A percentile compares a stretch with the other conserved stretches of the same genome.
These are phyloP conservation scores for Ichneumoninae sp. DNA, from an alignment of 2,888 invertebrate genomes.

Conservation along the genomic window DNA sequence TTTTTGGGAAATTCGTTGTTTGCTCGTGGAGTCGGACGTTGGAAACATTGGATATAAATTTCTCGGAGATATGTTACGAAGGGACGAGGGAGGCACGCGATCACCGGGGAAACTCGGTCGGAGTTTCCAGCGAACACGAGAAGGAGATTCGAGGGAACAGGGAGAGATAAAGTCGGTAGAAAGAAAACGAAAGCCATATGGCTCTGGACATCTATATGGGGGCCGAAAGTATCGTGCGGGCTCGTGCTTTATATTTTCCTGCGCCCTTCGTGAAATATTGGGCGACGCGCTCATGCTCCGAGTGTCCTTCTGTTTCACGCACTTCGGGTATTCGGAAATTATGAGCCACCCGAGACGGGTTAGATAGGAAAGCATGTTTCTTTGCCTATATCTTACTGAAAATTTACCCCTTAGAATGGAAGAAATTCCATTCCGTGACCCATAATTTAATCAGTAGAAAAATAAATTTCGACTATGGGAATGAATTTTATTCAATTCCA, in stretches of 20 bases:
- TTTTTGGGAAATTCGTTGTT: not conserved
- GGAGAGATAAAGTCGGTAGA: conserved; percentile 52
- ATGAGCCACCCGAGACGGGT: conserved; percentile 57
- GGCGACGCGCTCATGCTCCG: conserved; percentile 28
- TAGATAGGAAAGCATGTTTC: conserved; percentile 31
- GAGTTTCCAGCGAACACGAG: conserved; percentile 40
- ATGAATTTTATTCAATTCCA: too few species aligned
- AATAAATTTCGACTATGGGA: too few species aligned
- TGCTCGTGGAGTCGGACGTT: not conserved
- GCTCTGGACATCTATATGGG: conserved; percentile 38
- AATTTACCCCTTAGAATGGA: not conserved
- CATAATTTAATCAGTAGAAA: too few species aligned
- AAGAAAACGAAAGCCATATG: conserved; percentile 65
- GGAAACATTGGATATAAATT: conserved; percentile 21
- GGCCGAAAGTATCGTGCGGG: conserved; percentile 52
- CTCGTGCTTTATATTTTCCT: conserved; percentile 56
- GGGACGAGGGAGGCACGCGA: conserved; percentile 31
- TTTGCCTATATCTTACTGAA: conserved; percentile 4
- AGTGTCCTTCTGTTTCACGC: conserved; percentile 52
- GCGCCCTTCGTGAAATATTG: conserved; percentile 53
- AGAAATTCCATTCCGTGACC: too few species aligned
- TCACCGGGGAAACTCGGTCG: conserved; percentile 34
- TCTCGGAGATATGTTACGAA: conserved; percentile 16
- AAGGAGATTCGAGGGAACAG: conserved; percentile 40
- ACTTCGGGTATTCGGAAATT: conserved; percentile 49